Evolutionary conservation across 2,113 vertebrate species (phyloP).

Genomic region (Megaptera novaeangliae): DNA sequence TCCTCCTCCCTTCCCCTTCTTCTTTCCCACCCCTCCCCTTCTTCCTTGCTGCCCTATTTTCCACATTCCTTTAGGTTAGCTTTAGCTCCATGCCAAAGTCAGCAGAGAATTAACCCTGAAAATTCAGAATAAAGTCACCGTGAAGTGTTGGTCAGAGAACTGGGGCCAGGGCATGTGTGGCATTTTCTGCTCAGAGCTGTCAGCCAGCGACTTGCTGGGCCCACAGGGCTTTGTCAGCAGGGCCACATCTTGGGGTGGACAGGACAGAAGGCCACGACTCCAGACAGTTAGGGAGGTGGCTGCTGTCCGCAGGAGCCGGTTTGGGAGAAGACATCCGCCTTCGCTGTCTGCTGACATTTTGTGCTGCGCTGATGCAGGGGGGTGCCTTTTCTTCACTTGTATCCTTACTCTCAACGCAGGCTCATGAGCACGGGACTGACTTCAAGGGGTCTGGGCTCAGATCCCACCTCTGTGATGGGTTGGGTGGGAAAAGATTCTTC

Average conservation of each 20-base stretch:
- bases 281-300: background rate
- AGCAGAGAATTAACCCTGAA: background rate
- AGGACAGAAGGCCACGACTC: rapidly evolving
- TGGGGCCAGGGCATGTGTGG: background rate
- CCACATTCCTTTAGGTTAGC: background rate
- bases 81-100: background rate
- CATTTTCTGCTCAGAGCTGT: background rate
- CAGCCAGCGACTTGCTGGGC: background rate
- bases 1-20: too few species aligned
- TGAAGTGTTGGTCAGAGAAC: background rate
- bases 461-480: background rate
- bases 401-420: background rate
- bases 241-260: background rate
- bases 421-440: rapidly evolving
- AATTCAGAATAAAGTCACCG: background rate
- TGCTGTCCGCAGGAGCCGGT: rapidly evolving
- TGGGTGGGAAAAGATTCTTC: background rate
- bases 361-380: rapidly evolving
- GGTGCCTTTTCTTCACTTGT: rapidly evolving
- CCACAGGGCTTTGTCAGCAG: background rate
- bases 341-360: rapidly evolving
- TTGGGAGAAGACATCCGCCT: too few species aligned
- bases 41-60: background rate
- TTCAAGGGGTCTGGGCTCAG: background rate
- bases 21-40: rapidly evolving